Evolutionary conservation across 2,888 invertebrate species (phyloP).

Genomic region (Drosophila flavopinicola): DNA sequence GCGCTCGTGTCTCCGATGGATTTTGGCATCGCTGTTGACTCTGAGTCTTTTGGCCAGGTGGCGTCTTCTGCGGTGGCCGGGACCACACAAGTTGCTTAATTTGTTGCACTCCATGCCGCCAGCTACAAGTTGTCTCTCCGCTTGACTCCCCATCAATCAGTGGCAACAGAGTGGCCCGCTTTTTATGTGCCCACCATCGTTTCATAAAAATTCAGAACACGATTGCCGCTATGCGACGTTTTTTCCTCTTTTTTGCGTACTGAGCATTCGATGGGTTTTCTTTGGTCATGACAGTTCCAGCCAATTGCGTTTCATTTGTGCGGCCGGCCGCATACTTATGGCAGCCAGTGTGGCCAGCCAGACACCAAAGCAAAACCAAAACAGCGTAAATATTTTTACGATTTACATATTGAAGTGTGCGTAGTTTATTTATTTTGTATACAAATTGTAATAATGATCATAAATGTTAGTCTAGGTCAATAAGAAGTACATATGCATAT

Average conservation of each 20-base stretch:
- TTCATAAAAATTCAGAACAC: conserved; percentile 76
- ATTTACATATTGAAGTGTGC: conserved; percentile 4
- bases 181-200: conserved; percentile 36
- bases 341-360: neutral
- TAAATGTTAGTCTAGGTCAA: too few relatives aligned
- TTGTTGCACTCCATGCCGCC: conserved; percentile 70
- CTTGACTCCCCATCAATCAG: conserved; percentile 78
- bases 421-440: too few relatives aligned
- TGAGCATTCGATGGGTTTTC: conserved; percentile 31
- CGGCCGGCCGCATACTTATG: too few relatives aligned
- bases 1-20: conserved; percentile 77
- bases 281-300: conserved; percentile 39
- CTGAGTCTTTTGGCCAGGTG: conserved; percentile 61
- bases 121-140: conserved; percentile 67
- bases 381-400: neutral
- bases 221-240: conserved; percentile 56
- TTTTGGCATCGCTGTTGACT: conserved; percentile 60
- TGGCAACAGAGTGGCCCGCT: conserved; percentile 48
- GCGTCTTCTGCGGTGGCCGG: conserved; percentile 71
- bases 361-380: neutral
- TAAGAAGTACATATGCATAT: too few relatives aligned
- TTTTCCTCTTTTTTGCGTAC: conserved; percentile 60
- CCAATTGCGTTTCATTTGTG: conserved; percentile 3
- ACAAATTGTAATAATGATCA: too few relatives aligned
- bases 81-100: conserved; percentile 78